Evolutionary conservation across 2,888 invertebrate genomes (phyloP).

Genomic region (Chymomyza caudatula): DNA sequence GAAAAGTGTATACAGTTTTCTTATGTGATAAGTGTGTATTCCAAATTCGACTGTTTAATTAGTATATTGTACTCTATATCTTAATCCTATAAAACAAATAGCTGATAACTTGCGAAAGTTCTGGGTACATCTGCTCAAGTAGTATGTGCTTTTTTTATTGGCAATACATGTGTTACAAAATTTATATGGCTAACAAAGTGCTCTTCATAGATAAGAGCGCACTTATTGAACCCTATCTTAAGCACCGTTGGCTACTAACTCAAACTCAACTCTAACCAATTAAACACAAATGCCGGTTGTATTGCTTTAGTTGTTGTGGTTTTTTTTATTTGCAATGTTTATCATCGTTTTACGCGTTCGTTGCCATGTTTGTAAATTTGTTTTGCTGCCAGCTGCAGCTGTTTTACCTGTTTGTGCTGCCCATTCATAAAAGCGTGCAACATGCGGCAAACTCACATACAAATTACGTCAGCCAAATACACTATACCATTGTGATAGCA

Average conservation of each 20-base stretch:
- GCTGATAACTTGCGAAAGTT: too few relatives aligned
- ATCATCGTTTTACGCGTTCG: background rate
- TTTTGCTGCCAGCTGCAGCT: conserved; percentile 3
- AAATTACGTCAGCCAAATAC: conserved; percentile 60
- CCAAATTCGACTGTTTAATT: too few relatives aligned
- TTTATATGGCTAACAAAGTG: background rate
- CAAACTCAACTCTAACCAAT: background rate
- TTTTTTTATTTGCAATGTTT: background rate
- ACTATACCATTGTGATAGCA: background rate
- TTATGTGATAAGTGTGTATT: too few relatives aligned
- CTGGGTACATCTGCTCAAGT: background rate
- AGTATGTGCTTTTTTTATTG: background rate
- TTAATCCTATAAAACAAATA: too few relatives aligned
- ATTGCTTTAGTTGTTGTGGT: background rate
- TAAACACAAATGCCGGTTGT: background rate
- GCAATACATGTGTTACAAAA: background rate
- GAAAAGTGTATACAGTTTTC: too few relatives aligned
- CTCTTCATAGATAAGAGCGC: background rate
- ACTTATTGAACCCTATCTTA: background rate
- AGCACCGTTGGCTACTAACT: background rate
- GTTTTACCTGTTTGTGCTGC: conserved; percentile 1
- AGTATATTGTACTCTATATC: too few relatives aligned
- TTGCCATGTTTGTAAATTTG: background rate
- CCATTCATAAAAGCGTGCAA: conserved; percentile 63
- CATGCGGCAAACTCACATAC: conserved; percentile 55